Percentiles rank a stretch among this genome's conserved stretches.
These are phyloP conservation scores for Calypte anna DNA, from an alignment of 2,113 vertebrate species.

Conservation along the genomic window DNA sequence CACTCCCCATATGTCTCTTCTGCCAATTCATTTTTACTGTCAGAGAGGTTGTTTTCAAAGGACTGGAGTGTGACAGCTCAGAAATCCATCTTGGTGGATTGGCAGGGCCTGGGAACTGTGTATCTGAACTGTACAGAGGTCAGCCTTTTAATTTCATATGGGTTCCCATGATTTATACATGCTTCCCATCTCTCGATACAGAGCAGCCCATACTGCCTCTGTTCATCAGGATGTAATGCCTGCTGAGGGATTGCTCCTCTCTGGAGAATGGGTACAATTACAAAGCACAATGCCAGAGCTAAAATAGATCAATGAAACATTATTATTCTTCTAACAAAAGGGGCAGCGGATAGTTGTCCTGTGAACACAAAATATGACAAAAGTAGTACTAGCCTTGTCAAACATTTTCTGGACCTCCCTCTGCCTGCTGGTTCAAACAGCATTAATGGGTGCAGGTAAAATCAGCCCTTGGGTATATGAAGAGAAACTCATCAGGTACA, in stretches of 20 bases:
- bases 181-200: not conserved
- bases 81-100: constrained; percentile 57
- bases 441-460: not conserved
- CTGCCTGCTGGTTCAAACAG: not conserved
- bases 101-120: constrained; percentile 47
- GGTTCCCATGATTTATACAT: constrained; percentile 45
- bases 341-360: not conserved
- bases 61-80: not conserved
- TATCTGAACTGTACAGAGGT: constrained; percentile 36
- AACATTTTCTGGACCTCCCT: fast-evolving
- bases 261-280: fast-evolving
- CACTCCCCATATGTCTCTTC: not conserved
- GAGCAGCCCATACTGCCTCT: not conserved
- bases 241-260: not conserved
- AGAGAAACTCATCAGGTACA: not conserved
- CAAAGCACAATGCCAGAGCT: not conserved
- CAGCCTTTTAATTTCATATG: constrained; percentile 36
- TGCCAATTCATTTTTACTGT: constrained; percentile 51
- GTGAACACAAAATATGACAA: not conserved
- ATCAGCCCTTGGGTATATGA: not conserved
- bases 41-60: constrained; percentile 57
- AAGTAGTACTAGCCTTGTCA: fast-evolving
- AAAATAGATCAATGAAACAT: not conserved
- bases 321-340: not conserved
- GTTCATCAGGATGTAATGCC: not conserved